These are phyloP conservation scores for Theocolax elegans DNA, from an alignment of 1,140 invertebrate genomes.

Conservation along the genomic window DNA sequence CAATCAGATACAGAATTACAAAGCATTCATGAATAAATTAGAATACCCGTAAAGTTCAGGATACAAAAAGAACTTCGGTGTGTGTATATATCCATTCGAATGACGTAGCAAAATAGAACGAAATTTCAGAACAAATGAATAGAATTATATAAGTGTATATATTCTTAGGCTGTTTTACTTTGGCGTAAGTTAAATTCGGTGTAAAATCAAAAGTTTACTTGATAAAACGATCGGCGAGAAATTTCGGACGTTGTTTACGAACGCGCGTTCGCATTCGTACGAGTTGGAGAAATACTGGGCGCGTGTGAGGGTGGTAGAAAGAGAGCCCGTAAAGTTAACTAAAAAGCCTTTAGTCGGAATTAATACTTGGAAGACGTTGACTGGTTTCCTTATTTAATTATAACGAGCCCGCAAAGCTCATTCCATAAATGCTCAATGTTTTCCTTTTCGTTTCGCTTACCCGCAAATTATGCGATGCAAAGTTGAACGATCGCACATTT, in stretches of 20 bases:
- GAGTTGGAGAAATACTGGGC: background rate
- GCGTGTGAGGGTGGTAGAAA: slow-evolving; percentile 54
- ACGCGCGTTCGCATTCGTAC: background rate
- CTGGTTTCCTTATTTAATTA: slow-evolving; percentile 65
- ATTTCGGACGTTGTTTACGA: slow-evolving; percentile 47
- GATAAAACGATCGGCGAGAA: slow-evolving; percentile 53
- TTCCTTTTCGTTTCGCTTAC: no score
- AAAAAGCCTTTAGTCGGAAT: slow-evolving; percentile 65
- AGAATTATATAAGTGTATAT: no score
- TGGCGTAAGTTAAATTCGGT: slow-evolving; percentile 52
- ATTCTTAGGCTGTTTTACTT: slow-evolving; percentile 58
- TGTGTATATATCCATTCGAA: no score
- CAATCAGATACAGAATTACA: background rate
- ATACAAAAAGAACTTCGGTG: no score
- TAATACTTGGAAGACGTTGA: slow-evolving; percentile 65
- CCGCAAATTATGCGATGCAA: no score
- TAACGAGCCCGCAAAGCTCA: slow-evolving; percentile 46
- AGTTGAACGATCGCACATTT: no score
- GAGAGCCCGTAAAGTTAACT: slow-evolving; percentile 62
- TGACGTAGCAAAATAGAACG: background rate
- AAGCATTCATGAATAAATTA: background rate
- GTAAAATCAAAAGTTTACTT: slow-evolving; percentile 61
- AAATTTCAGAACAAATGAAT: slow-evolving; percentile 16
- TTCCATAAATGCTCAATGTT: background rate
- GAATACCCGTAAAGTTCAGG: background rate